Evolutionary conservation across 1,140 invertebrate species (phyloP).

Genomic region (Aphelinus certus): DNA sequence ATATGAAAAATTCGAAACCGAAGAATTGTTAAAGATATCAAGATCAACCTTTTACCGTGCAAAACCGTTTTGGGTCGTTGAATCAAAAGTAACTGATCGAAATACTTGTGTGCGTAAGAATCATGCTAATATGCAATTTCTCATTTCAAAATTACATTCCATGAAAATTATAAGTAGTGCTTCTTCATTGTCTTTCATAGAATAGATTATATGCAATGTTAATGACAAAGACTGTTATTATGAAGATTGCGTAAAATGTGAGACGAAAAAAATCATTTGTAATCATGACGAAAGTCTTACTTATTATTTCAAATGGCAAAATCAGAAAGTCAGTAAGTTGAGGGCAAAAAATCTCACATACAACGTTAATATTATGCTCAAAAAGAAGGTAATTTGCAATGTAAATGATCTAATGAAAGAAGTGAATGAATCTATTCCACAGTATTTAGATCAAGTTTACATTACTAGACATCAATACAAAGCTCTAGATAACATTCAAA

Average conservation of each 20-base stretch:
- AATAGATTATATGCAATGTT: background rate
- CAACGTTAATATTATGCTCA: constrained; percentile 25
- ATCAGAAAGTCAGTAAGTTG: background rate
- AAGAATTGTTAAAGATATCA: background rate
- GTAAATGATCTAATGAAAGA: constrained; percentile 16
- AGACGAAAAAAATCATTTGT: constrained; percentile 3
- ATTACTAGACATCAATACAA: constrained; percentile 31
- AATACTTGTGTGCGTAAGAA: constrained; percentile 20
- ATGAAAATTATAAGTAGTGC: background rate
- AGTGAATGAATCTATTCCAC: constrained; percentile 6
- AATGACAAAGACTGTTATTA: constrained; percentile 18
- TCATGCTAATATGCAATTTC: too few species aligned
- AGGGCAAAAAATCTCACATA: constrained; percentile 21
- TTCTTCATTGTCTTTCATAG: background rate
- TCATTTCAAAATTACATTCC: background rate
- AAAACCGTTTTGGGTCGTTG: constrained; percentile 21
- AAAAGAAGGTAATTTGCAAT: constrained; percentile 14
- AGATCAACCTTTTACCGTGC: background rate
- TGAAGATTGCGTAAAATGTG: constrained; percentile 11
- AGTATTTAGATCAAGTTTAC: constrained; percentile 22
- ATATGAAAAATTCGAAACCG: background rate
- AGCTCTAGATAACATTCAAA: constrained; percentile 16
- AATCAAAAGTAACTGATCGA: background rate
- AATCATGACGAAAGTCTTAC: background rate
- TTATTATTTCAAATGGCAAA: constrained; percentile 3